These are phyloP conservation scores for Naja naja DNA, from an alignment of 2,113 vertebrate genomes.

Conservation along the genomic window DNA sequence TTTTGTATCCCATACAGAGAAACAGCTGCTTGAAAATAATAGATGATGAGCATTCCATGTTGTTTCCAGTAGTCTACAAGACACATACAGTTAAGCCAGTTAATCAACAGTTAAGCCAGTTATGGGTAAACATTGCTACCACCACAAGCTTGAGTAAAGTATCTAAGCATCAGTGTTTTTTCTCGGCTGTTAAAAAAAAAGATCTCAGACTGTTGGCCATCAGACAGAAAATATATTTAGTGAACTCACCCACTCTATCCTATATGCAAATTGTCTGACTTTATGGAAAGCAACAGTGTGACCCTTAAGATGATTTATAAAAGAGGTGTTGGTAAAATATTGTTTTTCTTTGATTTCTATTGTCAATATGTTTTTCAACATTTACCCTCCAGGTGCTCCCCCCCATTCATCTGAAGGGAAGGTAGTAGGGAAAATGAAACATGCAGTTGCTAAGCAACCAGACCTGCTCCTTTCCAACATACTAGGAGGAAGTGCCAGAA, in stretches of 20 bases:
- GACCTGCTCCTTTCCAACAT: background rate
- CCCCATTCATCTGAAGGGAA: background rate
- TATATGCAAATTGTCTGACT: background rate
- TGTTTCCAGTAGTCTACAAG: background rate
- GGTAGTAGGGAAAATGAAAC: background rate
- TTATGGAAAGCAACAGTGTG: background rate
- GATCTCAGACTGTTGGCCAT: background rate
- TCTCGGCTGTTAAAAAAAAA: background rate
- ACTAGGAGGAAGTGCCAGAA: background rate
- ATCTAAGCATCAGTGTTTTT: background rate
- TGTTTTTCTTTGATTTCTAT: background rate
- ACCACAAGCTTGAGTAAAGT: background rate
- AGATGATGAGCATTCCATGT: background rate
- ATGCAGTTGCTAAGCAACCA: background rate
- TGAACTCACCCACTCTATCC: background rate
- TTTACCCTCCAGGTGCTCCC: background rate
- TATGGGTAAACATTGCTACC: background rate
- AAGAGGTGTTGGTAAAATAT: background rate
- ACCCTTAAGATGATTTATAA: background rate
- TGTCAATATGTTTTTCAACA: background rate
- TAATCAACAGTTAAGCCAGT: background rate
- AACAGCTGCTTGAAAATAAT: background rate
- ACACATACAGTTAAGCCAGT: background rate
- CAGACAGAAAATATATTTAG: background rate
- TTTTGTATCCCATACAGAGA: background rate